These are phyloP conservation scores for Goniozus legneri DNA, from an alignment of 1,140 invertebrate species.

Conservation along the genomic window DNA sequence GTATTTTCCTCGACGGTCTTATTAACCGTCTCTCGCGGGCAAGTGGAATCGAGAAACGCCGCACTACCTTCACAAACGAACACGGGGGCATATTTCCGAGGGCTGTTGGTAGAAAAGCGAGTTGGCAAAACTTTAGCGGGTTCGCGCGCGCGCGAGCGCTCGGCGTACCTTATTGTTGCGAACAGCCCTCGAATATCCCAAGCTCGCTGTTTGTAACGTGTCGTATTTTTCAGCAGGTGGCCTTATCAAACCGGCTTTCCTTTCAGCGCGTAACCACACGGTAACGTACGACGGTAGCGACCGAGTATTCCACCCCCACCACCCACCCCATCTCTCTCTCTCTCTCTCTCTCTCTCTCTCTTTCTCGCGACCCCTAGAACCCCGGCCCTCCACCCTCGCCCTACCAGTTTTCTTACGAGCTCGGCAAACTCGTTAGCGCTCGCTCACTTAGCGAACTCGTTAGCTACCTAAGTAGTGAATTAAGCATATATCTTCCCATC, in stretches of 20 bases:
- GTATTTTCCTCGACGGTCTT: background rate
- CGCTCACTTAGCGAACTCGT: conserved; percentile 24
- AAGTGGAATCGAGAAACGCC: background rate
- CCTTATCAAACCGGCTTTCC: background rate
- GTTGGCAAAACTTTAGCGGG: background rate
- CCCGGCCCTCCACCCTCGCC: conserved; percentile 2
- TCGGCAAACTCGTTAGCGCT: conserved; percentile 27
- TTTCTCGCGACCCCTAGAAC: conserved; percentile 2
- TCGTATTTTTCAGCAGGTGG: background rate
- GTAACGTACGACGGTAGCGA: background rate
- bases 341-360: background rate
- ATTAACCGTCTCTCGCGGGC: background rate
- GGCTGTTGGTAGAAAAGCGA: background rate
- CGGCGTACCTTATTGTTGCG: background rate
- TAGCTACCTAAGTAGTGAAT: conserved; percentile 24
- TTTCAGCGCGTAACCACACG: conserved; percentile 6
- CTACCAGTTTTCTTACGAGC: conserved; percentile 23
- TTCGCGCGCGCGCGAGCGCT: too few relatives aligned
- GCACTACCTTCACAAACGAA: too few relatives aligned
- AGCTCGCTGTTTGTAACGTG: background rate
- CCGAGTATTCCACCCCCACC: background rate
- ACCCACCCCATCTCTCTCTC: background rate
- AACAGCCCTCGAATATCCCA: background rate
- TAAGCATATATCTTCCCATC: conserved; percentile 22
- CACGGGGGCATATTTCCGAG: background rate